Base-by-base conservation (phyloP, 1,140 invertebrate genomes). In the Radopholus similis region DNA sequence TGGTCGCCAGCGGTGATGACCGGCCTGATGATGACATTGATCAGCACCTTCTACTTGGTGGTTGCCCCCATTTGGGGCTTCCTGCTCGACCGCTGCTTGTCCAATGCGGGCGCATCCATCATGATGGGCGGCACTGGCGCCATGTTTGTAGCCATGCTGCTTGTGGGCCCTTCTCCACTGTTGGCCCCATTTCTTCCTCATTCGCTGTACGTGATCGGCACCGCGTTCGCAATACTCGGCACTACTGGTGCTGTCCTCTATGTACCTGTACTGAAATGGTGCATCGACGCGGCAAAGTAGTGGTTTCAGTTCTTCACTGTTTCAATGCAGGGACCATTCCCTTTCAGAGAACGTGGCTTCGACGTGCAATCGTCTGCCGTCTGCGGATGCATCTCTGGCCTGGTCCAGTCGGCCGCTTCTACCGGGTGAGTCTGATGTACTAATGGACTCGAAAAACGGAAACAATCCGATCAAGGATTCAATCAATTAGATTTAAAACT, bases 221-320 rank as follows among this genome's bases (percentile, higher is more conserved):
- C 37, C 23, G 38, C 57, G 3, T 60, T 60, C n/a, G 57, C 30
- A n/a, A 18, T 60, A 30, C 35, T 60, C 30, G 57, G 57, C 15
- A 35, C 40, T 4, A n/a, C 37, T 23, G 6, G 6, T n/a, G 11
- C 30, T 11, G 11, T 60, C 13, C 6, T 38, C 15, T 60, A 60
- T 60, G 30, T 60, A 8, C 57, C 57, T 21, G 57, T 60, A 23
- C 40, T 60, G 30, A 60, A 60, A 60, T 60, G 57, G 57, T 60
- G 57, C 44, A 37, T 60, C 23, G 57, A 60, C 40, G 57, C 57
- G 21, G 57, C 44, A 21, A 60, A 60, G 57, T 60, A 9, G 15
- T 15, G 21, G 21, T n/a, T n/a, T n/a, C n/a, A n/a, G n/a, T n/a
- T n/a, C n/a, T n/a, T n/a, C n/a, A n/a, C n/a, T n/a, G n/a, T n/a